phyloP scores from a whole-genome alignment of 2,113 vertebrate species.

The Haliaeetus leucogaster region DNA sequence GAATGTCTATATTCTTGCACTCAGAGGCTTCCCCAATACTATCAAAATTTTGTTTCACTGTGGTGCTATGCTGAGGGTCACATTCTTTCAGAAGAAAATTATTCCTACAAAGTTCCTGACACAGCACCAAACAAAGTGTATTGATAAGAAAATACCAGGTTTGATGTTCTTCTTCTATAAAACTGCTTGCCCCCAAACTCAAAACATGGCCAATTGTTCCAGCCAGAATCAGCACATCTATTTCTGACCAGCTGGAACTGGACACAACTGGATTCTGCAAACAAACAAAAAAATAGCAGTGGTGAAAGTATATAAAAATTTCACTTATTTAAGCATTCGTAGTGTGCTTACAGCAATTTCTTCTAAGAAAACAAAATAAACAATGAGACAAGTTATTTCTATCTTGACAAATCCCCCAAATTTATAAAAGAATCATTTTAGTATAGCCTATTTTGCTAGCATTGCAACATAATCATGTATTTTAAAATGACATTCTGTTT shows the following conservation, averaged over 20 bases:
- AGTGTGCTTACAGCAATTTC: not conserved
- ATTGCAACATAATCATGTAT: not conserved
- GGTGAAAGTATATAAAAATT: not conserved
- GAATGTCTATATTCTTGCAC: not conserved
- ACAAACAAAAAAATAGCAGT: not conserved
- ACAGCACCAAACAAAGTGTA: conserved; percentile 87
- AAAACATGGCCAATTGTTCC: conserved; percentile 88
- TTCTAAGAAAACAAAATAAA: not conserved
- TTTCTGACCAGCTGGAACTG: conserved; percentile 80
- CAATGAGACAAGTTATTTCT: not conserved
- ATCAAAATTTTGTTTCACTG: not conserved
- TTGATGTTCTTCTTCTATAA: conserved; percentile 96
- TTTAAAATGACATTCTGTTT: not conserved
- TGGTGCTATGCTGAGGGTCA: not conserved
- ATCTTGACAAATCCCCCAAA: not conserved
- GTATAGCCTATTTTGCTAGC: not conserved
- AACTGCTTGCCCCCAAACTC: conserved; percentile 91
- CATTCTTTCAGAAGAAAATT: conserved; percentile 71
- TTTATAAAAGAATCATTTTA: not conserved
- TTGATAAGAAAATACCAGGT: conserved; percentile 95
- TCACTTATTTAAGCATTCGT: not conserved
- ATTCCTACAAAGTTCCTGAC: conserved; percentile 85
- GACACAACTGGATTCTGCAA: conserved; percentile 48
- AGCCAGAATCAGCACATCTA: conserved; percentile 81
- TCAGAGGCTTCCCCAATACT: accelerated